Conservation (phyloP, 1,140 invertebrate genomes). For the Drosophila mayri region DNA sequence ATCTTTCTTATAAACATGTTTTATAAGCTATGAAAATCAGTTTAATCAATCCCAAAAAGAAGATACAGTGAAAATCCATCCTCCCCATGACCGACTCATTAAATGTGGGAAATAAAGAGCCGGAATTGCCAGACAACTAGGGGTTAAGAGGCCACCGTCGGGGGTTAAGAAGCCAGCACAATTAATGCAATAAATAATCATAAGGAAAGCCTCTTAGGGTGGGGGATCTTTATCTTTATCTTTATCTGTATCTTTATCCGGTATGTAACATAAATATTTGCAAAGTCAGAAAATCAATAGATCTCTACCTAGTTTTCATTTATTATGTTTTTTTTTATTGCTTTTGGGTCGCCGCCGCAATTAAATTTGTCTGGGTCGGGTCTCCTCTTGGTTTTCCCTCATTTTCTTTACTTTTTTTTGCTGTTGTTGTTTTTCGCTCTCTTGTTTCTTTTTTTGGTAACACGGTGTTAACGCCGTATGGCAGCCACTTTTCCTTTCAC, state of each 20-base stretch:
- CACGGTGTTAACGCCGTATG: constrained; percentile 23
- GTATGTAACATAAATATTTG: constrained; percentile 19
- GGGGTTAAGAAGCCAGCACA: constrained; percentile 6
- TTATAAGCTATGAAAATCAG: too few relatives aligned
- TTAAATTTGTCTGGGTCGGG: constrained; percentile 47
- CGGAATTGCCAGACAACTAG: constrained; percentile 2
- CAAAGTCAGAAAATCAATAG: constrained; percentile 31
- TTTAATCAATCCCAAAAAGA: too few relatives aligned
- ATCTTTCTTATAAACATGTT: too few relatives aligned
- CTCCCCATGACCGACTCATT: background rate
- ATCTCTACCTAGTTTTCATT: background rate
- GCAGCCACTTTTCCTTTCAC: constrained; percentile 55
- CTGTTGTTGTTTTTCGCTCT: background rate
- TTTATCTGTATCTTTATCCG: background rate
- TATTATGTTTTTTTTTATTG: constrained; percentile 8
- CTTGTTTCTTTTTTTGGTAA: constrained; percentile 10
- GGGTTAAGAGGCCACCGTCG: background rate
- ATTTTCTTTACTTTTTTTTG: constrained; percentile 13
- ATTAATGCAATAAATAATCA: constrained; percentile 76
- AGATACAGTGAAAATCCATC: background rate
- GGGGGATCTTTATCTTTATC: background rate
- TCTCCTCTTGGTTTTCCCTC: constrained; percentile 1
- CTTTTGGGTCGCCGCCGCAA: constrained; percentile 45
- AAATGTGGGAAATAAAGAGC: constrained; percentile 48
- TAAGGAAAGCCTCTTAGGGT: constrained; percentile 52